phyloP scores from a whole-genome alignment of 2,888 invertebrate genomes.

The Oligia fasciuncula region DNA sequence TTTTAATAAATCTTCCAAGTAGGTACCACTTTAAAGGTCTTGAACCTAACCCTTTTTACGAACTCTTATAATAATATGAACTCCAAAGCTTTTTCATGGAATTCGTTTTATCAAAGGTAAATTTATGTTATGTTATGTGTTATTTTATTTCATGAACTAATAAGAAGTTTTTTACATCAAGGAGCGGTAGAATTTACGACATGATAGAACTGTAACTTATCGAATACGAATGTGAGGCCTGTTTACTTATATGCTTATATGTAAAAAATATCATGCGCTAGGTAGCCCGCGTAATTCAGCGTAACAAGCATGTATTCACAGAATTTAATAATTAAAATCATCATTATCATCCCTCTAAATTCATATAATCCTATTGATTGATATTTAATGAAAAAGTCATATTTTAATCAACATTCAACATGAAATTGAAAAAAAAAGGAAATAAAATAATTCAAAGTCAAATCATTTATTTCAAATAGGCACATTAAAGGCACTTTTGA shows the following conservation, averaged over 20 bases:
- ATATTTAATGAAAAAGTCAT: too few species aligned
- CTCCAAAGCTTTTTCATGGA: constrained; percentile 25
- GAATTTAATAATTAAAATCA: too few species aligned
- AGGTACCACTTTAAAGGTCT: constrained; percentile 33
- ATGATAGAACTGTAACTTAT: not conserved
- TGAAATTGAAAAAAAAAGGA: too few species aligned
- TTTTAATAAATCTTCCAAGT: constrained; percentile 17
- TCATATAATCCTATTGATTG: too few species aligned
- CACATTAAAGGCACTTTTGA: too few species aligned
- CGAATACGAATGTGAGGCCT: not conserved
- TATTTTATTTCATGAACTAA: constrained; percentile 24
- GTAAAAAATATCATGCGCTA: not conserved
- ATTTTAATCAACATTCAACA: too few species aligned
- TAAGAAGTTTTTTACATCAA: not conserved
- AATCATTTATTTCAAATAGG: too few species aligned
- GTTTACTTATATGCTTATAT: too few species aligned
- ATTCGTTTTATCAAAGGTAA: constrained; percentile 22
- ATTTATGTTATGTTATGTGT: constrained; percentile 3
- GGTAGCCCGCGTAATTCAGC: too few species aligned
- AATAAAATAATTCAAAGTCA: too few species aligned
- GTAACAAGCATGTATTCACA: too few species aligned
- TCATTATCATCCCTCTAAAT: too few species aligned
- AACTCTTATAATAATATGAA: constrained; percentile 26
- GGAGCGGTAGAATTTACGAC: not conserved
- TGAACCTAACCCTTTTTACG: constrained; percentile 50